phyloP scores from a whole-genome alignment of 64 coral and sea anemone genomes.

The Stichodactyla mertensii region DNA sequence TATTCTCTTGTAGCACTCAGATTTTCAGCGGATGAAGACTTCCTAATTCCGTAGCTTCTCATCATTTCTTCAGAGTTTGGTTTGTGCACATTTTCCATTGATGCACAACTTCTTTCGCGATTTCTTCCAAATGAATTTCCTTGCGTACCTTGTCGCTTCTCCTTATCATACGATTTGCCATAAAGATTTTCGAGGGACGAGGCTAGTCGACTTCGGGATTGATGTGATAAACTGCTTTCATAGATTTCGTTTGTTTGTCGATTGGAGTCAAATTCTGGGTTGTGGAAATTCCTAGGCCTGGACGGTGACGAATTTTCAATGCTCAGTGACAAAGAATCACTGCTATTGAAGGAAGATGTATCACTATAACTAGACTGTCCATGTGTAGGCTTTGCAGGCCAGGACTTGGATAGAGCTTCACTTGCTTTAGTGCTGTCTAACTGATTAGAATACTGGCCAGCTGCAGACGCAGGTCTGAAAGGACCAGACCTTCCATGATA shows the following conservation, averaged over 20 bases:
- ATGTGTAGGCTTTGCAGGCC: not conserved
- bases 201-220: not conserved
- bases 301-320: not conserved
- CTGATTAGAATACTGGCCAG: not conserved
- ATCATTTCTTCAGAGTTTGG: not conserved
- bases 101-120: constrained; percentile 35
- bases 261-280: not conserved
- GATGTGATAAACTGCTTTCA: not conserved
- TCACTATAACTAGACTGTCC: not conserved
- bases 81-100: constrained; percentile 29
- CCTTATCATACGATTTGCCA: not conserved
- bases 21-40: constrained; percentile 3
- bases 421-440: not conserved
- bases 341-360: not conserved
- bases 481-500: constrained; percentile 31
- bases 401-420: not conserved
- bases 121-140: not conserved
- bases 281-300: not conserved
- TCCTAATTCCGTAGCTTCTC: not conserved
- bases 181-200: constrained; percentile 22
- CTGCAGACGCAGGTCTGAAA: constrained; percentile 49
- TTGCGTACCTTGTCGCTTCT: not conserved
- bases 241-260: not conserved
- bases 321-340: not conserved
- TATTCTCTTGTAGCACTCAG: not conserved